phyloP scores from a whole-genome alignment of 2,113 vertebrate species.

The Chlamydotis undulata region DNA sequence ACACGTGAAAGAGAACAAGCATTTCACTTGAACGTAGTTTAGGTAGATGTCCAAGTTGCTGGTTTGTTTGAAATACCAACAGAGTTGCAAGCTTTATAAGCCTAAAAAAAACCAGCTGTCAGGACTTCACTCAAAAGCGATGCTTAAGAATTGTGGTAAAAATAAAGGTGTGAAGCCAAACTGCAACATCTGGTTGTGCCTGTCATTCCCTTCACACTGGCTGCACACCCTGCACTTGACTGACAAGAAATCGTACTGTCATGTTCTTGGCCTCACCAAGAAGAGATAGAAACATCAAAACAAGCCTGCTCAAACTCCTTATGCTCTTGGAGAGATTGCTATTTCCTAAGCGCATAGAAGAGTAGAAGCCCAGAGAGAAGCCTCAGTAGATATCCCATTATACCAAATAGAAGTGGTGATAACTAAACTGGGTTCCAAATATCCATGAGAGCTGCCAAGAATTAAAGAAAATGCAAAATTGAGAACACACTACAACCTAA shows the following conservation, averaged over 20 bases:
- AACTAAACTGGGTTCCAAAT: background rate
- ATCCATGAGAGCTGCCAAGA: background rate
- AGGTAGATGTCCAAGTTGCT: background rate
- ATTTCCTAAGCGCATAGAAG: background rate
- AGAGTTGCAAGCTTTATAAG: background rate
- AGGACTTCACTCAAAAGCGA: background rate
- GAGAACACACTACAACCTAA: background rate
- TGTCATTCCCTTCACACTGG: background rate
- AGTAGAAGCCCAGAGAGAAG: background rate
- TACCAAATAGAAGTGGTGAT: background rate
- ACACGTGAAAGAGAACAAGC: background rate
- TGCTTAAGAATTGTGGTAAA: background rate
- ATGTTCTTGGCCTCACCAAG: background rate
- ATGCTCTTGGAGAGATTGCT: background rate
- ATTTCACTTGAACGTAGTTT: background rate
- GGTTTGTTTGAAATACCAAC: background rate
- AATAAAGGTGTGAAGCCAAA: background rate
- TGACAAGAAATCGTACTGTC: background rate
- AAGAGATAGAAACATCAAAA: background rate
- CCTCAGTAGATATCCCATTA: background rate
- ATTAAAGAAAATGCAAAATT: background rate
- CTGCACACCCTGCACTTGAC: background rate
- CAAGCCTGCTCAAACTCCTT: background rate
- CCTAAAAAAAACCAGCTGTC: background rate
- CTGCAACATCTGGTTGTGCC: background rate